phyloP scores from a whole-genome alignment of 2,797 vertebrate species.

The Pangasius larnaudii region DNA sequence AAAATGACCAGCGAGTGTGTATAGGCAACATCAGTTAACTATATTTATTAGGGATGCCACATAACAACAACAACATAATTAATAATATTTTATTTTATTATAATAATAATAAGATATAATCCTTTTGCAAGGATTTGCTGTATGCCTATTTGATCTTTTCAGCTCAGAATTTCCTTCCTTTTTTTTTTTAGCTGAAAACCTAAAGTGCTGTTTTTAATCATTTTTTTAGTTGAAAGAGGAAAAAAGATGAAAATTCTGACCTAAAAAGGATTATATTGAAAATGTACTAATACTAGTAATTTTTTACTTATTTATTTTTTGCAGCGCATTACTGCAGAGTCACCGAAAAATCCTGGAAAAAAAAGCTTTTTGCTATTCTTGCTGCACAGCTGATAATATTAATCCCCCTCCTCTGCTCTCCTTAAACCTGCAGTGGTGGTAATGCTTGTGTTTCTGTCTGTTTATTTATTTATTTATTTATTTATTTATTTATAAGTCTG shows the following conservation, averaged over 20 bases:
- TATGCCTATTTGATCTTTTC: background rate
- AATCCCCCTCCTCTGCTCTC: background rate
- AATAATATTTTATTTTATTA: too few species aligned
- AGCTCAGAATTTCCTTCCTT: background rate
- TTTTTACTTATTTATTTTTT: too few species aligned
- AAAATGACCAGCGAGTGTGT: background rate
- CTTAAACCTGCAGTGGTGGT: background rate
- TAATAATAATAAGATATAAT: background rate
- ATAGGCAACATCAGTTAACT: background rate
- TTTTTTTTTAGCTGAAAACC: background rate
- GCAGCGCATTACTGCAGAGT: background rate
- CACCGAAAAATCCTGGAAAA: background rate
- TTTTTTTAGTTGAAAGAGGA: too few species aligned
- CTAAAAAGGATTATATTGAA: too few species aligned
- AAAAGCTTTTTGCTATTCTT: background rate
- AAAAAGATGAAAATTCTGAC: too few species aligned
- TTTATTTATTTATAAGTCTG: background rate
- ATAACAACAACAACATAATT: background rate
- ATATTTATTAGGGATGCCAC: background rate
- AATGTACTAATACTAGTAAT: too few species aligned
- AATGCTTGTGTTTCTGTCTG: background rate
- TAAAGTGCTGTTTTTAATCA: too few species aligned
- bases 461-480: too few species aligned
- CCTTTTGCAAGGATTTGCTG: background rate
- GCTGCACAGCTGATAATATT: background rate